Evolutionary conservation across 2,113 vertebrate species (phyloP), one percentile per base, ranked within the genome.

Genomic region (Macaca fascicularis): DNA sequence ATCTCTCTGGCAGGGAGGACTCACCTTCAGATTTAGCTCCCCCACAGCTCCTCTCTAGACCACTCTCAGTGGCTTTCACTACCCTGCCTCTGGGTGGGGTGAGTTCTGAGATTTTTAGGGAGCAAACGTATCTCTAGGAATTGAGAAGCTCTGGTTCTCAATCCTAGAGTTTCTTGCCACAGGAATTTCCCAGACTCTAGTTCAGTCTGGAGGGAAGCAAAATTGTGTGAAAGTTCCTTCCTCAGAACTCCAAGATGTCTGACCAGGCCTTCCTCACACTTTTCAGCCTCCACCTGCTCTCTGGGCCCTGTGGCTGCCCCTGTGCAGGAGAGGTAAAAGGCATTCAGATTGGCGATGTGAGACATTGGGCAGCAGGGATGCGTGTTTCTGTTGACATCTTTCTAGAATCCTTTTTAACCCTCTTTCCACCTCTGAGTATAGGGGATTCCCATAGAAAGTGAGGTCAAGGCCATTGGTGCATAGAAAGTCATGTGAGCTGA

Each of bases 81-180:
- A 90, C 27, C 17, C 4, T 83, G 89, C 27, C 8, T 87, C 40
- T 80, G 32, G 19, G 6, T 94, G 17, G 27, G 22, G 5, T 86
- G n/a, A 17, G 6, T 78, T n/a, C 23, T 6, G 38, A 89, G 74
- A 59, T 57, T 97, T 95, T 95, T 76, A 90, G 50, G 61, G 78
- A 93, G 50, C 48, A 83, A 69, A 87, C 14, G 27, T 94, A 89
- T 82, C 57, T 96, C 32, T 45, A 81, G 74, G 43, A 79, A 92
- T 6, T 75, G 55, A 90, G 76, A 92, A 86, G 32, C 72, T 94
- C 85, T 90, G 61, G 48, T 85, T 94, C 20, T 97, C 20, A 79
- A 10, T 69, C 83, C 25, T 64, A 61, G 13, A 64, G 23, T 38
- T 82, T 93, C 83, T 90, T 83, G 25, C 69, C 32, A 87, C 13